A percentile compares a stretch with the other conserved stretches of the same genome.
These are phyloP conservation scores for Tenthredo scrophulariae DNA, from an alignment of 2,888 invertebrate species.

Conservation along the genomic window DNA sequence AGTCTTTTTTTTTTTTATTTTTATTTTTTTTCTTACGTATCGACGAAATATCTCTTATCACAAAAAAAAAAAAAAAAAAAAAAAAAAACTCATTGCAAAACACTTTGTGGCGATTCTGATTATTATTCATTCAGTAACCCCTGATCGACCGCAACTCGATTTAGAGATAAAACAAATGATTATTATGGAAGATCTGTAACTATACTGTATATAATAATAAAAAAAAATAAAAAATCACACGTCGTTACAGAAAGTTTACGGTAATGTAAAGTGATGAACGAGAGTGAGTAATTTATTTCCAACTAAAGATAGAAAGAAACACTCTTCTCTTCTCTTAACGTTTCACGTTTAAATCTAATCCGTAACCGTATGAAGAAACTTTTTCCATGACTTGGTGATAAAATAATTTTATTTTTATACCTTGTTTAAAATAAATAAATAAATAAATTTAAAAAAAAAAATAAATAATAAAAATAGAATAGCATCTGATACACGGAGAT, in stretches of 20 bases:
- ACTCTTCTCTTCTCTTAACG: too few species aligned
- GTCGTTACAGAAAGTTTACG: not conserved
- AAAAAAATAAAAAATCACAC: not conserved
- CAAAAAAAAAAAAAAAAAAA: too few species aligned
- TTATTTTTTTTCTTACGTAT: too few species aligned
- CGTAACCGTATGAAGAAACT: constrained; percentile 20
- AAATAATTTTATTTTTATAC: too few species aligned
- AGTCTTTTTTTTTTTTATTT: too few species aligned
- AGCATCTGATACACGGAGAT: not conserved
- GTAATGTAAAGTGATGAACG: not conserved
- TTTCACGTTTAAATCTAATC: not conserved
- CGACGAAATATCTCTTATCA: too few species aligned
- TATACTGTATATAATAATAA: not conserved
- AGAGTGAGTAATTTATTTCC: not conserved
- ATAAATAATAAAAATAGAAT: not conserved
- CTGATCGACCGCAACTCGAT: not conserved
- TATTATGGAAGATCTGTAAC: not conserved
- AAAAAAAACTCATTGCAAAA: too few species aligned
- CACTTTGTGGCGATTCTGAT: too few species aligned
- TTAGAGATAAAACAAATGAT: not conserved
- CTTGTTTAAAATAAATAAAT: not conserved
- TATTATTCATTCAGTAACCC: too few species aligned
- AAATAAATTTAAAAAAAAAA: not conserved
- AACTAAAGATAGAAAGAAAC: not conserved
- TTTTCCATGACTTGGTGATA: not conserved